Base-by-base conservation (phyloP, 2,888 invertebrate species). In the Cryptus viduatorius region DNA sequence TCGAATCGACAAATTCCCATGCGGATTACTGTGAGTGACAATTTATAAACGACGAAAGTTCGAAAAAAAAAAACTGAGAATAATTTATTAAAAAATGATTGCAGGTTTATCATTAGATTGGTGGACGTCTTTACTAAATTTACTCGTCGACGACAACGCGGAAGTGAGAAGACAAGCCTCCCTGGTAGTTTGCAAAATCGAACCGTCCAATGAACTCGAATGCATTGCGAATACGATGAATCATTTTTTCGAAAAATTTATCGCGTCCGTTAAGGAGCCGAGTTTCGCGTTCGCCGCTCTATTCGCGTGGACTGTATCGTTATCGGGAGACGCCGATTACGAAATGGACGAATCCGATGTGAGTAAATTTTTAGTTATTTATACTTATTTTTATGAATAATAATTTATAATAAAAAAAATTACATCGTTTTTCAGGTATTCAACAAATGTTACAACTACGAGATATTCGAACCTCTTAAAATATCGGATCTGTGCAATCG, bases 291-390 rank as follows among this genome's bases (percentile, higher is more conserved):
- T 90, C 19, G 86, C 89, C 3, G 90, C 90, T 44, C 86, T 92
- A 4, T 93, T 94, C 72, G 89, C 88, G 56, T 94, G 93, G 93
- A 89, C 91, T n/a, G 86, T 90, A 14, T 87, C 89, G 14, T 86
- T 92, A 0, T 84, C 90, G 3, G 89, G 90, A 2, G 88, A 92
- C 42, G 85, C 82, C 3, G 88, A 92, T 81, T 90, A 91, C 24
- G 91, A 93, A 87, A 92, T 92, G 91, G 93, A 93, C 64, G 92
- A 93, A 24, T 90, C 90, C 3, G 93, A 92, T 59, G 93, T 93
- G 89, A 91, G 90, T 87, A 67, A 29, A 42, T 42, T 16, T 24
- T 24, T 53, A 19, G 71, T 69, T 3, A 24, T 24, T 24, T 24
- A 24, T 24, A 24, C 24, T 1, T 37, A 37, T 37, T 37, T 7